Evolutionary conservation across 2,113 vertebrate genomes (phyloP), one percentile per base, ranked within the genome.

Genomic region (Hypanus sabinus): DNA sequence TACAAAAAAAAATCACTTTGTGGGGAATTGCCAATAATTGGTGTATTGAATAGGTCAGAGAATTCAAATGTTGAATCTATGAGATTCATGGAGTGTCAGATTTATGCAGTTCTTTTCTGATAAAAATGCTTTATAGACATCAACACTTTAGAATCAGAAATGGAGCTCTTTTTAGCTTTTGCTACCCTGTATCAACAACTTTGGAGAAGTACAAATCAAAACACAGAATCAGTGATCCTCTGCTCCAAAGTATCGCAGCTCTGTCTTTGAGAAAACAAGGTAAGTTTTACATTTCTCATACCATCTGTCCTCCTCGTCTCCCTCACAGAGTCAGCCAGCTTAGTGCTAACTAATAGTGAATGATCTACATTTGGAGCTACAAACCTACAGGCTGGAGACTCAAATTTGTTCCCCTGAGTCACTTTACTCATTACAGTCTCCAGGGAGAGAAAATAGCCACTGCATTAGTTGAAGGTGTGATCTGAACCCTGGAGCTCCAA

Each of bases 351-450:
- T 65, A 65, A n/a, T 65, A 33, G 30, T 90, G 60, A 90, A 68
- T 90, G 65, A 68, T 68, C 30, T 18, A 90, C n/a, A 90, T 68
- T 65, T 62, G n/a, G 60, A 65, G 85, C 55, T 62, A 55, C 7
- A 88, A 62, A 88, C 83, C 12, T 88, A 30, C 12, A 0, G 16
- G 83, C 85, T 65, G n/a, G 60, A 65, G 65, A 65, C 60, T 68
- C 16, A 30, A 90, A 65, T 65, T 90, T 33, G 85, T 30, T 90
- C 85, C 62, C 85, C 85, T 33, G 60, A 90, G 60, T 68, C 60
- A 90, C 7, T 90, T 90, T 90, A 90, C 60, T 90, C 85, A 90
- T 65, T n/a, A 18, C 60, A 65, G 85, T n/a, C 85, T 65, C 30
- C 14, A 65, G 60, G 60, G 85, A 90, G 60, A 10, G 60, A 90